A percentile compares a stretch with the other conserved stretches of the same genome.
Conservation (phyloP, 2,888 invertebrate genomes). For the Stratiomys singularior region DNA sequence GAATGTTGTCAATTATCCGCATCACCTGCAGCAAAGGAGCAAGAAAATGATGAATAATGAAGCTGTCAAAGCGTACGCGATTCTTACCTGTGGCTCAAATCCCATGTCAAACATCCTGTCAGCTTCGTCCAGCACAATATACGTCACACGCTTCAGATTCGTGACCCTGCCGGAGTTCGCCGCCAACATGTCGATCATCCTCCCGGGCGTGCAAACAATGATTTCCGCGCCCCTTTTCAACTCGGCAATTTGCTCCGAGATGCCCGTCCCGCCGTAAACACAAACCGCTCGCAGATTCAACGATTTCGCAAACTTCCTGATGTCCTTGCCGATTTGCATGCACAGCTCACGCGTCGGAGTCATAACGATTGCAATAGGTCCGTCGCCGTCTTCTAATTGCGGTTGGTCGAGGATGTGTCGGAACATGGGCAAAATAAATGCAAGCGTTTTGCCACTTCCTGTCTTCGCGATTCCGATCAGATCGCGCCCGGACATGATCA, state of each 20-base stretch:
- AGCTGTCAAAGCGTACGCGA: not conserved
- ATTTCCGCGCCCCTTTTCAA: conserved; percentile 96
- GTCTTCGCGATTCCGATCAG: conserved; percentile 99
- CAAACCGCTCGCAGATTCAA: conserved; percentile 89
- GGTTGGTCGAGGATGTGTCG: conserved; percentile 94
- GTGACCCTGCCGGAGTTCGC: conserved; percentile 98
- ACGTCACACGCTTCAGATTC: conserved; percentile 95
- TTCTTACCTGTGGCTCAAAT: conserved; percentile 75
- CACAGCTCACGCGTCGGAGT: conserved; percentile 98
- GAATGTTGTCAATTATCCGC: conserved; percentile 96
- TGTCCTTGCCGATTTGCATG: conserved; percentile 98
- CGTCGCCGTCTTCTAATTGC: conserved; percentile 93
- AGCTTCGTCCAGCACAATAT: conserved; percentile 97
- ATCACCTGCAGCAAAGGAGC: conserved; percentile 73
- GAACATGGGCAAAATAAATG: conserved; percentile 98
- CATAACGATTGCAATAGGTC: conserved; percentile 97
- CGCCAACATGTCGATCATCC: conserved; percentile 99
- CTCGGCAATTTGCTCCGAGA: conserved; percentile 92
- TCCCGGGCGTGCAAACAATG: conserved; percentile 98
- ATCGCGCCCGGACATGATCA: conserved; percentile 96
- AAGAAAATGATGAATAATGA: conserved; percentile 48
- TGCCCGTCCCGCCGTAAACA: conserved; percentile 98
- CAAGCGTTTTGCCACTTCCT: conserved; percentile 97
- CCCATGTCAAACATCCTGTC: conserved; percentile 99
- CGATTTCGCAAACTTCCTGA: conserved; percentile 92